Base-by-base conservation (phyloP, 2,888 invertebrate species). In the Muscina levida region DNA sequence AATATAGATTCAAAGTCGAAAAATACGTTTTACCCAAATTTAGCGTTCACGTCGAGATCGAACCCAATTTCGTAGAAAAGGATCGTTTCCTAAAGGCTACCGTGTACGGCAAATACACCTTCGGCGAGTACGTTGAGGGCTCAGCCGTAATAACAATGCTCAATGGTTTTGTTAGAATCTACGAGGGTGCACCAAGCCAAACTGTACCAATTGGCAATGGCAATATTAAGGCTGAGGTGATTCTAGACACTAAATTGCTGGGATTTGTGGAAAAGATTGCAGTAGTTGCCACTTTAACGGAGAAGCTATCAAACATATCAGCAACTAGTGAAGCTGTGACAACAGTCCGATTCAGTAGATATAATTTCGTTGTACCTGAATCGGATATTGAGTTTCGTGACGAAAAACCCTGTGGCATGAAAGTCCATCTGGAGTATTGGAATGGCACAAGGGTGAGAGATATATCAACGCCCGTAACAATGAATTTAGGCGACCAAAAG, bases 361-460 rank as follows among this genome's bases (percentile, higher is more conserved):
- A 95, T 85, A 93, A 94, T 84, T 92, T 96, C 90, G 93, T 95
- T 77, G 91, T 95, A 53, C 93, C 97, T 46, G 94, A 95, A 85
- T 95, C 96, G 0, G 95, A 97, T 0, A 95, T 95, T 84, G 94
- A 95, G 85, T 98, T 97, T 91, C 97, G 97, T 89, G 97, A 97
- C 1, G 96, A 95, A 24, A 92, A 98, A 65, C 94, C 94, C 82
- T 97, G 95, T 87, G 94, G 93, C 19, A 95, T 96, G 62, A 96
- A 95, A 93, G 88, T 94, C 19, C 94, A 94, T 91, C 91, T 95
- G 0, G 91, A 93, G 0, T 92, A 94, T 85, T 94, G 94, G 85
- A 95, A 95, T 89, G 94, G 93, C 46, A 91, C 92, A 4, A 94
- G 94, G 0, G 92, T 95, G 6, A 90, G 90, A 80, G 92, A 93